A percentile compares a stretch with the other conserved stretches of the same genome.
Evolutionary conservation across 2,888 invertebrate species (phyloP).

Genomic region (Salticus scenicus): DNA sequence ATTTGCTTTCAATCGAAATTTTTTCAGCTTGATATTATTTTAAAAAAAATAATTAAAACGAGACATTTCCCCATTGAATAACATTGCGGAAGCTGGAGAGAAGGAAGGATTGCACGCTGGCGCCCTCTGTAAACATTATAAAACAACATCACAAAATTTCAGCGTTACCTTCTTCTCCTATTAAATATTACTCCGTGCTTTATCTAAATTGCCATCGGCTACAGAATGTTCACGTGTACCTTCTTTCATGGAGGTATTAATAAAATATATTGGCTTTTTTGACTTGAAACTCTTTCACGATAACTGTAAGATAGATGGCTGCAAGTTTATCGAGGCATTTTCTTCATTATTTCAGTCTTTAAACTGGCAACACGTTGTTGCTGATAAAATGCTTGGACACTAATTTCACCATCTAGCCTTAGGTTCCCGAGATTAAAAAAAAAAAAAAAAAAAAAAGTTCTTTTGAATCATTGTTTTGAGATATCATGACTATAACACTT

Average conservation of each 20-base stretch:
- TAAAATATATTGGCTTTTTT: constrained; percentile 16
- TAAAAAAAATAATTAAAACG: no score
- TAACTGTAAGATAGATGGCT: constrained; percentile 47
- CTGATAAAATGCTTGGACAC: constrained; percentile 25
- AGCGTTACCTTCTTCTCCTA: no score
- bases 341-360: constrained; percentile 63
- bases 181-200: constrained; percentile 23
- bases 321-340: constrained; percentile 44
- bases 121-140: no score
- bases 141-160: no score
- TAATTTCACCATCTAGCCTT: background rate
- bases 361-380: constrained; percentile 47
- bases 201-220: constrained; percentile 66
- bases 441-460: no score
- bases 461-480: background rate
- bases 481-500: background rate
- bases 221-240: constrained; percentile 49
- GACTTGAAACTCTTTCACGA: constrained; percentile 10
- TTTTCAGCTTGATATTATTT: no score
- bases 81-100: no score
- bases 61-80: no score
- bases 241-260: constrained; percentile 55
- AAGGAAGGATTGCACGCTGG: no score
- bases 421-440: background rate
- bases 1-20: no score